These are phyloP conservation scores for Epiblema foenella DNA, from an alignment of 2,888 invertebrate species.

Conservation along the genomic window DNA sequence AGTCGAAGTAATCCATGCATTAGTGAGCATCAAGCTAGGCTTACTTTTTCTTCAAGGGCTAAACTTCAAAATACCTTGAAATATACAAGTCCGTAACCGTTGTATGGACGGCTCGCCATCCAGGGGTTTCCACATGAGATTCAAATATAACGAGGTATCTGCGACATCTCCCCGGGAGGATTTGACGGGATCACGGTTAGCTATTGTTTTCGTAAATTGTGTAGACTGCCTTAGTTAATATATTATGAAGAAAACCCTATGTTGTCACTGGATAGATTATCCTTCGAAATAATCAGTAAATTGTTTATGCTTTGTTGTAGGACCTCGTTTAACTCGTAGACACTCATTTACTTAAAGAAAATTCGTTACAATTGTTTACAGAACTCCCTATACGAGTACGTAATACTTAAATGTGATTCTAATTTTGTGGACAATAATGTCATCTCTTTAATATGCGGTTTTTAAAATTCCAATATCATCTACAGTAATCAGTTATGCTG, in stretches of 20 bases:
- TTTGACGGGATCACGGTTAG: constrained; percentile 15
- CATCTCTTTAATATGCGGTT: too few species aligned
- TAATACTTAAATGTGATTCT: too few species aligned
- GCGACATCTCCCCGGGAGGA: constrained; percentile 8
- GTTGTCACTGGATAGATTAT: background rate
- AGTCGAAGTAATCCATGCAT: constrained; percentile 5
- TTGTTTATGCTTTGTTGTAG: background rate
- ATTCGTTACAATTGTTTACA: too few species aligned
- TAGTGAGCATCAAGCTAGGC: background rate
- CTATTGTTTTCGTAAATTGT: constrained; percentile 37
- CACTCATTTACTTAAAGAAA: too few species aligned
- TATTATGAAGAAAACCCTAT: background rate
- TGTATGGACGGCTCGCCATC: background rate
- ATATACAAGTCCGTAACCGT: constrained; percentile 6
- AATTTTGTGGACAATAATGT: too few species aligned
- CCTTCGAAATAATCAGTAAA: background rate
- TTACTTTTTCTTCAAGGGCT: constrained; percentile 8
- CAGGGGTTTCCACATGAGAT: constrained; percentile 3
- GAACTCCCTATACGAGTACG: too few species aligned
- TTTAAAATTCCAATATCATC: too few species aligned
- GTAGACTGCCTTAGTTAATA: constrained; percentile 25
- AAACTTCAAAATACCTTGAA: constrained; percentile 4
- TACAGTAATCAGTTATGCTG: background rate
- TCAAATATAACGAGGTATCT: constrained; percentile 9
- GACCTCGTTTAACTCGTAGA: background rate